Conservation (phyloP, 1,140 invertebrate species). For the Ceratina japonica region DNA sequence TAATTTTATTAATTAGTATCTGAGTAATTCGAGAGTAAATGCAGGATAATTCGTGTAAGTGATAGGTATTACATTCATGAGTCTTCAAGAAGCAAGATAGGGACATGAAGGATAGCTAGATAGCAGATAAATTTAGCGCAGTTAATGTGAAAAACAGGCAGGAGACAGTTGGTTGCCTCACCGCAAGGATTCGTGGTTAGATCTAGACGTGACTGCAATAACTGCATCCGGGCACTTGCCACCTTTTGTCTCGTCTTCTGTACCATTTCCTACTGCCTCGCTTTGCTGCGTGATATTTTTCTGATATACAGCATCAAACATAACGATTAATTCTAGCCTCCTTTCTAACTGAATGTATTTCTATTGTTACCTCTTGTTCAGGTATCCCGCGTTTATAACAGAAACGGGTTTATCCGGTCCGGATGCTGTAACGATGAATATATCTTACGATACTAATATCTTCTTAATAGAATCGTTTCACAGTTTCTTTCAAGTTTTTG, state of each 20-base stretch:
- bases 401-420: no score
- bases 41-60: no score
- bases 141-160: conserved; percentile 64
- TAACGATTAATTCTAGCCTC: no score
- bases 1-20: no score
- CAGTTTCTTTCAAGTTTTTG: conserved; percentile 25
- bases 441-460: background rate
- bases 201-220: conserved; percentile 69
- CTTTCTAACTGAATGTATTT: no score
- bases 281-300: background rate
- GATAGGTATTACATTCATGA: no score
- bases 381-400: no score
- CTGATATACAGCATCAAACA: conserved; percentile 33
- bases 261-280: conserved; percentile 7
- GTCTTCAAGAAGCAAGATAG: background rate
- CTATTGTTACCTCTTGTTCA: background rate
- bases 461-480: background rate
- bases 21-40: no score
- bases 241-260: conserved; percentile 8
- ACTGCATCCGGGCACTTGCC: conserved; percentile 48
- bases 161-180: conserved; percentile 51
- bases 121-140: conserved; percentile 58
- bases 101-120: conserved; percentile 21
- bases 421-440: no score
- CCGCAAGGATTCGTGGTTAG: conserved; percentile 48